Base-by-base conservation (phyloP, 2,888 invertebrate genomes). In the Diarsia dahlii region DNA sequence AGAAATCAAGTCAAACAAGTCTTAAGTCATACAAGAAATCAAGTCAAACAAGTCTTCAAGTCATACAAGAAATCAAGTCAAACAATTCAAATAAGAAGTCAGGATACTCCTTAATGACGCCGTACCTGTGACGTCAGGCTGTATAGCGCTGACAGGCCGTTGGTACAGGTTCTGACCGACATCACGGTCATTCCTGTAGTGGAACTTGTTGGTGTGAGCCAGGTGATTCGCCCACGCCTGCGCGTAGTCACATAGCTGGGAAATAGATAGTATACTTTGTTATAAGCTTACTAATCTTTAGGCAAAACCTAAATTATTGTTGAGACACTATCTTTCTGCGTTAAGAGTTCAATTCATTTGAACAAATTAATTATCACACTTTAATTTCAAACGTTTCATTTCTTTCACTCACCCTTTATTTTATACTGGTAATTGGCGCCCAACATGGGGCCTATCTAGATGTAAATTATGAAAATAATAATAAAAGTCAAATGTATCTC, bases 201-300 rank as follows among this genome's bases (percentile, higher is more conserved):
- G 97, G 95, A 98, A 98, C 88, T 97, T 97, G 91, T 98, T 98
- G 6, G 98, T 98, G 92, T 98, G 98, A 18, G 98, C 98, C 89
- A 99, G 95, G 90, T 98, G 98, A 93, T 99, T 98, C 9, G 99
- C 99, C 98, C 98, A 99, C 60, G 98, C 98, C 94, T 99, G 99
- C 69, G 98, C 98, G 91, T 98, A 97, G 91, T 98, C 97, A 91
- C 98, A 98, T 62, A 98, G 93, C 98, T 98, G 95, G 15, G 10
- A 65, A 46, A 63, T 45, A 63, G 45, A 63, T n/a, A 15, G n/a
- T 45, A 15, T 34, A 6, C 8, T 45, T 3, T 8, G 39, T 39
- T 39, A 39, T 23, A 3, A 1, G 15, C 15, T 45, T 15, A 23
- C 15, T n/a, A 23, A 63, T 34, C 60, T 18, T 34, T 52, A 52